Conservation (phyloP, 2,888 invertebrate species). For the Euspilapteryx auroguttella region DNA sequence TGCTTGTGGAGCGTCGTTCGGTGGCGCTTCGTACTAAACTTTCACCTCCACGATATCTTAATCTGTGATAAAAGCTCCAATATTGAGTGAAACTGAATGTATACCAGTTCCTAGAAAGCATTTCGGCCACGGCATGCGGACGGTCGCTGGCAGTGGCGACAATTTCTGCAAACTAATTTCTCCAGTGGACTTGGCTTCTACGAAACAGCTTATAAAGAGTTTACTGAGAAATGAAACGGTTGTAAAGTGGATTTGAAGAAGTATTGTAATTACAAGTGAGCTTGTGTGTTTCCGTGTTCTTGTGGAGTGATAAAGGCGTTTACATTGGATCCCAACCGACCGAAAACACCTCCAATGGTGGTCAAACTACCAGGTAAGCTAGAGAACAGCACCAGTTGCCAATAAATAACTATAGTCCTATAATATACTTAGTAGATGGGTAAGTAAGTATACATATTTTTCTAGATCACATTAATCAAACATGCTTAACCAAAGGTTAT, state of each 20-base stretch:
- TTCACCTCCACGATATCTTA: slow-evolving; percentile 52
- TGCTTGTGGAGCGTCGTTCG: slow-evolving; percentile 12
- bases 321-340: slow-evolving; percentile 58
- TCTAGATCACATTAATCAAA: too few species aligned
- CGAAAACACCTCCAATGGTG: slow-evolving; percentile 53
- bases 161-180: slow-evolving; percentile 56
- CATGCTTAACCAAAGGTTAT: too few species aligned
- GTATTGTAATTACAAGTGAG: slow-evolving; percentile 18
- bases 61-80: slow-evolving; percentile 44
- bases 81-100: slow-evolving; percentile 53
- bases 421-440: too few species aligned
- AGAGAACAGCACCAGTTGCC: too few species aligned
- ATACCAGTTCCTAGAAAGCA: slow-evolving; percentile 40
- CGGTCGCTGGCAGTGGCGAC: slow-evolving; percentile 19
- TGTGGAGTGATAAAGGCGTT: slow-evolving; percentile 39
- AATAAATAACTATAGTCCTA: too few species aligned
- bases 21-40: slow-evolving; percentile 22
- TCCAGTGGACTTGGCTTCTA: slow-evolving; percentile 46
- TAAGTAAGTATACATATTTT: too few species aligned
- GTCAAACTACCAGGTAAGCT: slow-evolving; percentile 54
- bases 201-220: slow-evolving; percentile 56
- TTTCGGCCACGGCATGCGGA: slow-evolving; percentile 13
- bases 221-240: slow-evolving; percentile 52
- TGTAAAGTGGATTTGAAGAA: slow-evolving; percentile 57
- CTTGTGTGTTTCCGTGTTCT: slow-evolving; percentile 43